phyloP scores from a whole-genome alignment of 2,888 invertebrate species.

The Drosophila barbarae region DNA sequence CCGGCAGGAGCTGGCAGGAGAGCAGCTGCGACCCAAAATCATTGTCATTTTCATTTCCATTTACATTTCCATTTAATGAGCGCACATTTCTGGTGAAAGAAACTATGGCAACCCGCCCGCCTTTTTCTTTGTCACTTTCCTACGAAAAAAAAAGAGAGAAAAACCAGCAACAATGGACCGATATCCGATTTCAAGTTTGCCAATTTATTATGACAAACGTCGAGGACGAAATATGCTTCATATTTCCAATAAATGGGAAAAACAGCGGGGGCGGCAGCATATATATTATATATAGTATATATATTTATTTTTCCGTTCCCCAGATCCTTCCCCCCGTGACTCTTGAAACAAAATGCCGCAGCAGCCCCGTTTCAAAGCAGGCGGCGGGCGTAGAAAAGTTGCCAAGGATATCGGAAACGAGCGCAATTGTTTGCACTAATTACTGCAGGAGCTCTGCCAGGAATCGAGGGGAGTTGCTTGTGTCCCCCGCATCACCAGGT shows the following conservation, averaged over 20 bases:
- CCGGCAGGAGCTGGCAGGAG: background rate
- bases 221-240: constrained; percentile 41
- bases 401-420: constrained; percentile 52
- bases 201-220: constrained; percentile 55
- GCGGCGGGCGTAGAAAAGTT: constrained; percentile 27
- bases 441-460: constrained; percentile 43
- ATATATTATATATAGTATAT: background rate
- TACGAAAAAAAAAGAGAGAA: background rate
- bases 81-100: constrained; percentile 28
- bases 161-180: constrained; percentile 20
- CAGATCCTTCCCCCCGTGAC: constrained; percentile 22
- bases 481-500: constrained; percentile 19
- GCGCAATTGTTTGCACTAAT: constrained; percentile 73
- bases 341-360: constrained; percentile 64
- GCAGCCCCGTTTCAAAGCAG: constrained; percentile 39
- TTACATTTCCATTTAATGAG: constrained; percentile 55
- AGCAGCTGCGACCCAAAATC: constrained; percentile 35
- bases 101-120: constrained; percentile 48
- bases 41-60: constrained; percentile 37
- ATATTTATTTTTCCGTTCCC: constrained; percentile 6
- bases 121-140: constrained; percentile 31
- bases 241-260: constrained; percentile 37
- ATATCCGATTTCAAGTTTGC: constrained; percentile 63
- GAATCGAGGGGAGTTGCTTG: background rate
- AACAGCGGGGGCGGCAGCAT: background rate